Base-by-base conservation (phyloP, 1,140 invertebrate genomes). In the Centruroides sculpturatus region DNA sequence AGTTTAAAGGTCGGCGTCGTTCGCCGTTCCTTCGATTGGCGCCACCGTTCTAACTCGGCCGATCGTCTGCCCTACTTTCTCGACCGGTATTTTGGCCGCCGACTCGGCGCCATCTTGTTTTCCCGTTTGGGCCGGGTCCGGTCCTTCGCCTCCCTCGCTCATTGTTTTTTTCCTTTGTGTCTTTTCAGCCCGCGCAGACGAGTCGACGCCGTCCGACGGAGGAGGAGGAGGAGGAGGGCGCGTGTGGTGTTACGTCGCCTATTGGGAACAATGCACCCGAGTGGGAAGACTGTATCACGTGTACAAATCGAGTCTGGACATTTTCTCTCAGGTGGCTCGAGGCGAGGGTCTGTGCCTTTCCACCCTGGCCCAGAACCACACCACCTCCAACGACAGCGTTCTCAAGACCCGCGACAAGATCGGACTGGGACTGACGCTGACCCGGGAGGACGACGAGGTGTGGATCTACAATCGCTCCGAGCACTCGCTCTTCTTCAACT, bases 401-500 rank as follows among this genome's bases (percentile, higher is more conserved):
- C 63, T 68, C 48, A 66, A 73, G 60, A 78, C 77, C 53, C 65
- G 76, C 58, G 71, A 73, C 23, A 79, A 79, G 68, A 78, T 80
- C 66, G 89, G 89, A 61, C 77, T 86, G 70, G 89, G 86, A 80
- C 77, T 79, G 68, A 73, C 70, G 41, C 59, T 76, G 23, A 73
- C 71, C 60, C 61, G 64, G 12, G 73, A 82, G 59, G 87, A 92
- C 71, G 72, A 77, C 0, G 85, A 84, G 36, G 85, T 92, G 1
- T 93, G 89, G 89, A 77, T 87, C 47, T 92, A 92, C 78, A 94
- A 93, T 74, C 81, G 87, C 53, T 88, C 87, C 12, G 80, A 85
- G 46, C 80, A 80, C 69, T 86, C 89, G 3, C 82, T 92, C 64
- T 94, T 93, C 73, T 85, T 92, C 41, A 87, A 89, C 72, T 92